Evolutionary conservation across 2,888 invertebrate species (phyloP).

Genomic region (Meghimatium bilineatum): DNA sequence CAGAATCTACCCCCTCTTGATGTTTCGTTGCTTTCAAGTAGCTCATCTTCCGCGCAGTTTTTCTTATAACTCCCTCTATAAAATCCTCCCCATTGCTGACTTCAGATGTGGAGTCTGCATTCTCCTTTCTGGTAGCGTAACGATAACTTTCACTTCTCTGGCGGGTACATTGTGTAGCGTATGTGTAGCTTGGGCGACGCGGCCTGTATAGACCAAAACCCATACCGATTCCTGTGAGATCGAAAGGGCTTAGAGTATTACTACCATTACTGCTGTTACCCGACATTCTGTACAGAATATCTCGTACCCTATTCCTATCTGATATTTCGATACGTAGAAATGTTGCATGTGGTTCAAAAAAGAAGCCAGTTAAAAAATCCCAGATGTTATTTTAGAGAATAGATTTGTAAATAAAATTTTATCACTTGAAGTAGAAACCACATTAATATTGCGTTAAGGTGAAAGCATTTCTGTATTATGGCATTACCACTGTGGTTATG

Average conservation of each 20-base stretch:
- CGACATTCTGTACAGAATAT: neutral
- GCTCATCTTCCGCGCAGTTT: conserved; percentile 68
- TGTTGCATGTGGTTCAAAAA: too few species aligned
- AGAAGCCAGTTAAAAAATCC: too few species aligned
- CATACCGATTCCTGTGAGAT: conserved; percentile 73
- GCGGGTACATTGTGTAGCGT: conserved; percentile 72
- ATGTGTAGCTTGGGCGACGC: conserved; percentile 75
- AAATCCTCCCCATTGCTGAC: conserved; percentile 57
- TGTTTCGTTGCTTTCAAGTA: conserved; percentile 65
- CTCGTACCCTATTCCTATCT: neutral
- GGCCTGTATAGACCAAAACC: conserved; percentile 75
- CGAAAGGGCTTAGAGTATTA: conserved; percentile 73
- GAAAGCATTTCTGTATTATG: too few species aligned
- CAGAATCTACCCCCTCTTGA: conserved; percentile 19
- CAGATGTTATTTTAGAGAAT: too few species aligned
- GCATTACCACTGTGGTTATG: too few species aligned
- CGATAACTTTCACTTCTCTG: conserved; percentile 75
- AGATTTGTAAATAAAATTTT: too few species aligned
- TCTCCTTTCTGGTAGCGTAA: conserved; percentile 65
- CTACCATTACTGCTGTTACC: conserved; percentile 7
- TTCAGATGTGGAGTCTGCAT: conserved; percentile 48
- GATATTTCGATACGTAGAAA: neutral
- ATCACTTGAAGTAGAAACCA: too few species aligned
- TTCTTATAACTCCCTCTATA: conserved; percentile 58
- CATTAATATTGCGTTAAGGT: too few species aligned